Conservation (phyloP, 2,888 invertebrate species). For the Eurytoma californica region DNA sequence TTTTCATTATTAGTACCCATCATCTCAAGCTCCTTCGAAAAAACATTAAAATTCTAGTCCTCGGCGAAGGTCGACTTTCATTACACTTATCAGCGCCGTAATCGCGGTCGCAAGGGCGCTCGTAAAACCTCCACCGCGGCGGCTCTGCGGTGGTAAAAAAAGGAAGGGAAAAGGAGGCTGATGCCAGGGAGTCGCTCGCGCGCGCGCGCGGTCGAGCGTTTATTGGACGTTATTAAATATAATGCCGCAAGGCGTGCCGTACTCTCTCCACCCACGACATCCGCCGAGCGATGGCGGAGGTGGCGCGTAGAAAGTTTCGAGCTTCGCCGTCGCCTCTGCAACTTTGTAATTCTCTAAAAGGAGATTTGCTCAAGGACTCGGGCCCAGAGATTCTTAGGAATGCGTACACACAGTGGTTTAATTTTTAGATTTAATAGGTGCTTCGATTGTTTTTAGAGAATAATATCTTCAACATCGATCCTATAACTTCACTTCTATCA, state of each 20-base stretch:
- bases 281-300: slow-evolving; percentile 14
- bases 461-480: too few species aligned
- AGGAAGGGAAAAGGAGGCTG: slow-evolving; percentile 21
- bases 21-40: too few species aligned
- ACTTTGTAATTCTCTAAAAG: slow-evolving; percentile 69
- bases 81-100: slow-evolving; percentile 18
- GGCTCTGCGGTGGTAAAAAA: not conserved
- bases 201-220: slow-evolving; percentile 45
- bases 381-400: too few species aligned
- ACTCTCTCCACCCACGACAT: slow-evolving; percentile 45
- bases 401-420: too few species aligned
- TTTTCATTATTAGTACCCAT: too few species aligned
- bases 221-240: slow-evolving; percentile 70
- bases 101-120: not conserved
- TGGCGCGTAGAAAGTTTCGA: slow-evolving; percentile 59
- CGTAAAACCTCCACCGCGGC: too few species aligned
- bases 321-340: slow-evolving; percentile 58
- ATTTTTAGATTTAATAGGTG: too few species aligned
- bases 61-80: not conserved
- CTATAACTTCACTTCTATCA: too few species aligned
- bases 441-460: too few species aligned
- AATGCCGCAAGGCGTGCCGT: slow-evolving; percentile 66
- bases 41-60: too few species aligned
- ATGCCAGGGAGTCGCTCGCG: too few species aligned
- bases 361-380: slow-evolving; percentile 54